phyloP scores from a whole-genome alignment of 1,140 invertebrate species.

The Metopolophium dirhodum region DNA sequence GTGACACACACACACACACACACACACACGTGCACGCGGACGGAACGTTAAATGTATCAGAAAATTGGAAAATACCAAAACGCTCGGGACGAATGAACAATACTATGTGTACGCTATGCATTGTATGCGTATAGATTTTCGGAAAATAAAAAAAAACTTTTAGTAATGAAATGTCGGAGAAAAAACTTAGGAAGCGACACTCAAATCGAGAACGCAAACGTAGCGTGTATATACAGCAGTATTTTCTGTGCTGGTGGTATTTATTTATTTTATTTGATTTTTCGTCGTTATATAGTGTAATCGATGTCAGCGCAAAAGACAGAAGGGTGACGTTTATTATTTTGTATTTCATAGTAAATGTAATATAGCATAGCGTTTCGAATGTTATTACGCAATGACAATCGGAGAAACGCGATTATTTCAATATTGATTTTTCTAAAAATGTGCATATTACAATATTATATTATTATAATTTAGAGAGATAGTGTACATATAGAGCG shows the following conservation, averaged over 20 bases:
- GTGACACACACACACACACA: neutral
- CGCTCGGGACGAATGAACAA: slow-evolving; percentile 46
- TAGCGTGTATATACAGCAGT: neutral
- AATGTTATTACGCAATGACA: neutral
- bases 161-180: slow-evolving; percentile 35
- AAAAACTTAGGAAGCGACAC: slow-evolving; percentile 44
- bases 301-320: slow-evolving; percentile 34
- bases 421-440: slow-evolving; percentile 37
- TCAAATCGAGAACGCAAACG: slow-evolving; percentile 45
- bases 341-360: slow-evolving; percentile 34
- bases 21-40: neutral
- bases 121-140: slow-evolving; percentile 41
- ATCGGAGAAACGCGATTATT: slow-evolving; percentile 18
- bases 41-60: slow-evolving; percentile 51
- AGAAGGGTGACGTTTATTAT: slow-evolving; percentile 53
- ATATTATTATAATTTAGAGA: slow-evolving; percentile 13
- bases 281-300: slow-evolving; percentile 3
- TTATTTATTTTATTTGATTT: slow-evolving; percentile 49
- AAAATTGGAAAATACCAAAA: slow-evolving; percentile 53
- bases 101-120: neutral
- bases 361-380: slow-evolving; percentile 13
- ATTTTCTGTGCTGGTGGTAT: slow-evolving; percentile 30
- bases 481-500: neutral
- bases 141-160: slow-evolving; percentile 48
- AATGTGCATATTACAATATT: neutral